Percentiles rank a stretch among this genome's conserved stretches.
Conservation (phyloP, 2,797 vertebrate genomes). For the Scolopax rusticola region DNA sequence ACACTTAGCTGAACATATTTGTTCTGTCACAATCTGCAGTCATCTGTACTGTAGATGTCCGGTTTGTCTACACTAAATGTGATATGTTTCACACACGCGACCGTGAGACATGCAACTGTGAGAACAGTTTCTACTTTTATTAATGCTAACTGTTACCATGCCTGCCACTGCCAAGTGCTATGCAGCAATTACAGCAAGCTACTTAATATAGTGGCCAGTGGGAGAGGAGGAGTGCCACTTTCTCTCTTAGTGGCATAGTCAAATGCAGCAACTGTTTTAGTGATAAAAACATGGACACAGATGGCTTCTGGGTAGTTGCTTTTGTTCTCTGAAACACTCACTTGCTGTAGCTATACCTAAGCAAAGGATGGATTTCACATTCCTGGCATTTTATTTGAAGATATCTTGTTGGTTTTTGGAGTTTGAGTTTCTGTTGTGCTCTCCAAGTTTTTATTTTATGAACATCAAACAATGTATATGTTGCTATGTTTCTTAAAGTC, state of each 20-base stretch:
- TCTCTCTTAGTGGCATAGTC: neutral
- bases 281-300: conserved; percentile 60
- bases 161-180: conserved; percentile 62
- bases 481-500: neutral
- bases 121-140: conserved; percentile 62
- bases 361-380: conserved; percentile 1
- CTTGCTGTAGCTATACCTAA: neutral
- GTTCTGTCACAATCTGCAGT: neutral
- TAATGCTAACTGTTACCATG: conserved; percentile 58
- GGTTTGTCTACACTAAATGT: neutral
- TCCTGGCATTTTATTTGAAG: conserved; percentile 15
- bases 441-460: neutral
- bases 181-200: conserved; percentile 43
- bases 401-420: conserved; percentile 8
- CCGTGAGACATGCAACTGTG: conserved; percentile 35
- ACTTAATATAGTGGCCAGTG: conserved; percentile 70
- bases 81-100: conserved; percentile 39
- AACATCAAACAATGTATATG: neutral
- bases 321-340: conserved; percentile 51
- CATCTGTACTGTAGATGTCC: neutral
- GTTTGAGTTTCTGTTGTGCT: neutral
- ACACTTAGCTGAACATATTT: neutral
- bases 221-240: conserved; percentile 26
- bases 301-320: conserved; percentile 61
- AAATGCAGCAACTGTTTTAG: conserved; percentile 66